Evolutionary conservation across 2,113 vertebrate genomes (phyloP), one percentile per base, ranked within the genome.

Genomic region (Pholis gunnellus): DNA sequence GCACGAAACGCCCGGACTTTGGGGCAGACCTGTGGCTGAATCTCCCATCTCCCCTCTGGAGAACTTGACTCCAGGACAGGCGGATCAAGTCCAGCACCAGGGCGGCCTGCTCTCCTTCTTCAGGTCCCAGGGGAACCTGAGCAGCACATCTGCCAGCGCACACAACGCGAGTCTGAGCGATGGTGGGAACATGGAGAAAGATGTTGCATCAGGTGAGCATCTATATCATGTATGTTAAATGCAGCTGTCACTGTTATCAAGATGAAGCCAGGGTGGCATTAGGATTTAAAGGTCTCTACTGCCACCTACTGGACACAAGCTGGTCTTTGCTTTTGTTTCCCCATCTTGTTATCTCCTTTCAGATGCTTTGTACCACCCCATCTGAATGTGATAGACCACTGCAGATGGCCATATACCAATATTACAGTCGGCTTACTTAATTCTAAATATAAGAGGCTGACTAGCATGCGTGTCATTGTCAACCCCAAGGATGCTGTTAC

Each of bases 71-170:
- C 94, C 95, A 0, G 97, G 96, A 77, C 95, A 95, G 93, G 89
- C 85, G 54, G 94, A 95, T 86, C 94, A 95, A 0, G 79, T 90
- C 71, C 85, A 97, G 94, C 96, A 97, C 88, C 96, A 97, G 65
- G 92, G 95, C 83, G 96, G 95, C 92, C 95, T 98, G 95, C 95
- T 99, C 88, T 98, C 97, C 79, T 97, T 97, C 92, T 95, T 98
- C 92, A 96, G 96, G 94, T 96, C 97, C 93, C 97, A 97, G 92
- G 96, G 96, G 88, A 94, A 92, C 79, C 96, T 97, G 88, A 95
- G 94, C 94, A 93, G 95, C 90, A 93, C 95, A 87, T 95, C 96
- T 93, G 95, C 96, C 92, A 96, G 96, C 57, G 93, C 96, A 89
- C 96, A 96, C 90, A 94, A 94, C 77, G 94, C 90, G 93, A 94